Conservation (phyloP, 2,797 vertebrate species). For the Bovichtus diacanthus region DNA sequence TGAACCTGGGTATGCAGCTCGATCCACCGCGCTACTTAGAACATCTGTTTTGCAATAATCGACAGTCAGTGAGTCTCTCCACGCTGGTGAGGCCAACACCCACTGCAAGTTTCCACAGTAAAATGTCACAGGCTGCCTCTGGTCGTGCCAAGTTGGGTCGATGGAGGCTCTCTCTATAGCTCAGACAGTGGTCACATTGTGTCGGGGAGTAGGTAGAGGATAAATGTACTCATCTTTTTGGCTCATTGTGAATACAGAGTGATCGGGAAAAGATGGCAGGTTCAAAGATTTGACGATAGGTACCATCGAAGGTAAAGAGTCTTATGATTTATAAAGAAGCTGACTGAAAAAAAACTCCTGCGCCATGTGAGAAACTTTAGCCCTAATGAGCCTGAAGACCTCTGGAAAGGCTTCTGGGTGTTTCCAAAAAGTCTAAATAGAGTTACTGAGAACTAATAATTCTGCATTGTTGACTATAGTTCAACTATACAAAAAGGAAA, state of each 20-base stretch:
- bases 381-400: constrained; percentile 30
- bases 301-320: constrained; percentile 4
- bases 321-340: constrained; percentile 13
- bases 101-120: constrained; percentile 80
- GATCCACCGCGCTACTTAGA: constrained; percentile 34
- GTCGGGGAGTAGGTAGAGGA: constrained; percentile 2
- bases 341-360: constrained; percentile 25
- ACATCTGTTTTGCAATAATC: constrained; percentile 75
- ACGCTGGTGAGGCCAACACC: constrained; percentile 71
- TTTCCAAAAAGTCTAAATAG: constrained; percentile 43
- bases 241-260: constrained; percentile 4
- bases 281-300: constrained; percentile 4
- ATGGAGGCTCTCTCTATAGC: constrained; percentile 45
- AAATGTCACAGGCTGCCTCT: constrained; percentile 68
- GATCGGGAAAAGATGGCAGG: neutral
- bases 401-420: constrained; percentile 30
- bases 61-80: constrained; percentile 61
- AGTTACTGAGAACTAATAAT: constrained; percentile 33
- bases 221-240: constrained; percentile 38
- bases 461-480: constrained; percentile 51
- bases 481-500: constrained; percentile 51
- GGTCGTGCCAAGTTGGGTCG: constrained; percentile 67
- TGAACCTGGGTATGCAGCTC: constrained; percentile 16
- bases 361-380: constrained; percentile 29
- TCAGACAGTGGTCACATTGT: constrained; percentile 67